Evolutionary conservation across 2,888 invertebrate genomes (phyloP).

Genomic region (Thalpophila matura): DNA sequence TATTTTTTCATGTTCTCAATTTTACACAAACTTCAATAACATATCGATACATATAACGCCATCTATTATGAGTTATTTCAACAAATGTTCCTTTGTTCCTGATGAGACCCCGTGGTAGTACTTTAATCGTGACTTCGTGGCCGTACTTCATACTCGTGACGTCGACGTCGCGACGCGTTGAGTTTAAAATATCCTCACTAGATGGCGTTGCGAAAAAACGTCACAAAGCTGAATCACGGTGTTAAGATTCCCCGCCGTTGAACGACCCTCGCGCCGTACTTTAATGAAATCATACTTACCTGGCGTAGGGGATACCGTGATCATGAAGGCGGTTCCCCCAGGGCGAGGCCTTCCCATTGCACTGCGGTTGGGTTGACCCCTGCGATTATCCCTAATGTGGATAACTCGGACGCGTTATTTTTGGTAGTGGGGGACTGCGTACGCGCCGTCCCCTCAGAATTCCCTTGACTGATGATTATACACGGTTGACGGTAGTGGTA

Average conservation of each 20-base stretch:
- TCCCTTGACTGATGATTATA: too few relatives aligned
- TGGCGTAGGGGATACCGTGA: conserved; percentile 54
- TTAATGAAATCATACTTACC: conserved; percentile 33
- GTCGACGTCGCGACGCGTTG: not conserved
- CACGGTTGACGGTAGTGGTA: too few relatives aligned
- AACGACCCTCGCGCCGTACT: conserved; percentile 20
- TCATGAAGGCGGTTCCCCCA: conserved; percentile 50
- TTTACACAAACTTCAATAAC: too few relatives aligned
- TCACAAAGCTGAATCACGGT: conserved; percentile 44
- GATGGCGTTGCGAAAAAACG: conserved; percentile 44
- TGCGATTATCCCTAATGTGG: conserved; percentile 52
- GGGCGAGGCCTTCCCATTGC: conserved; percentile 50
- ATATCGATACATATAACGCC: too few relatives aligned
- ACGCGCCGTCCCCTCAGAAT: conserved; percentile 44
- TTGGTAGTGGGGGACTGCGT: conserved; percentile 55
- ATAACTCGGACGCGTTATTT: conserved; percentile 52
- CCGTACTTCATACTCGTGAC: too few relatives aligned
- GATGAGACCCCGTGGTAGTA: too few relatives aligned
- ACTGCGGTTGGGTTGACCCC: conserved; percentile 52
- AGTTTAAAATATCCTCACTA: conserved; percentile 9
- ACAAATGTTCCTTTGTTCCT: too few relatives aligned
- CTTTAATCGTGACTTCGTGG: too few relatives aligned
- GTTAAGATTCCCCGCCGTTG: conserved; percentile 49
- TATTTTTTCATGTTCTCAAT: too few relatives aligned
- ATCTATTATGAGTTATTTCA: too few relatives aligned